Conservation (phyloP, 2,888 invertebrate genomes). For the Diarsia brunnea region DNA sequence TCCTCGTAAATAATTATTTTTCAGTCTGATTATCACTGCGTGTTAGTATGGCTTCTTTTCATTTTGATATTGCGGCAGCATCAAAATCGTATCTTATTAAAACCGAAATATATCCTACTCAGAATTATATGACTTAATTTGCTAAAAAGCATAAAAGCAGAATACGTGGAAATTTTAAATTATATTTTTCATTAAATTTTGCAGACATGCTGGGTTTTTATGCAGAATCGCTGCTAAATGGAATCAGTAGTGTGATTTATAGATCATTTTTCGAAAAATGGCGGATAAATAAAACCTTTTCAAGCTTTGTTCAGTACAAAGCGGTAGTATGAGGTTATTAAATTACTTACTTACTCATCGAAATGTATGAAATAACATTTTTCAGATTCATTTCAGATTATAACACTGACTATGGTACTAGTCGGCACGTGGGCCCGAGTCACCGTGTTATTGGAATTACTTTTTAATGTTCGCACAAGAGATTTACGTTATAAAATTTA, state of each 20-base stretch:
- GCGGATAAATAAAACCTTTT: not conserved
- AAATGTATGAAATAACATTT: conserved; percentile 53
- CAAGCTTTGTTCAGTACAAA: not conserved
- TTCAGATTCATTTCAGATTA: conserved; percentile 44
- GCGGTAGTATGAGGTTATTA: not conserved
- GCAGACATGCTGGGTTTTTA: conserved; percentile 3
- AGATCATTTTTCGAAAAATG: not conserved
- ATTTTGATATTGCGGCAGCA: not conserved
- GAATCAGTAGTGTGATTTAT: conserved; percentile 21
- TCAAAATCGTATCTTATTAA: not conserved
- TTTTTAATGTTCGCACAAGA: conserved; percentile 74
- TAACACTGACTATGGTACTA: conserved; percentile 40
- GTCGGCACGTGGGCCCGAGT: conserved; percentile 59
- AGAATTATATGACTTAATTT: conserved; percentile 8
- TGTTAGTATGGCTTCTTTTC: not conserved
- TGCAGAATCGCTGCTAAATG: not conserved
- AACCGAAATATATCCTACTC: no score
- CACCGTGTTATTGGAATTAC: conserved; percentile 73
- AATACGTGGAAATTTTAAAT: conserved; percentile 11
- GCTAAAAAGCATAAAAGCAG: not conserved
- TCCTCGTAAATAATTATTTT: not conserved
- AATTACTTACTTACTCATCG: conserved; percentile 52
- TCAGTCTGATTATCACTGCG: not conserved
- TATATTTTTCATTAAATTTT: conserved; percentile 32
- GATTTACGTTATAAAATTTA: conserved; percentile 78